Evolutionary conservation across 2,797 vertebrate genomes (phyloP).

Genomic region (Periparus ater): DNA sequence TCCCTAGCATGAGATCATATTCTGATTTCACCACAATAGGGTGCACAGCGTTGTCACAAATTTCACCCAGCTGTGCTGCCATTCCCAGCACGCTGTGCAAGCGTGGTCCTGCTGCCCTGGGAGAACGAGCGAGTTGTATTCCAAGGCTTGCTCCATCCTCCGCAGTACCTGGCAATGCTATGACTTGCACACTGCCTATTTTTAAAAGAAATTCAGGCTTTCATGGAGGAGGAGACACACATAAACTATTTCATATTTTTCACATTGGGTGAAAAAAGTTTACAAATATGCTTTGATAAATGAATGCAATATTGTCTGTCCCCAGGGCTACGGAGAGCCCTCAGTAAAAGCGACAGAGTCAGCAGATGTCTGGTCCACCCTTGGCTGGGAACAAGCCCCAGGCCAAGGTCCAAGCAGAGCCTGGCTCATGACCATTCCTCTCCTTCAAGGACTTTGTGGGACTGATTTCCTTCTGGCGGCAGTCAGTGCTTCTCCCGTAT

Average conservation of each 20-base stretch:
- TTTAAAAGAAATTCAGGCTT: neutral
- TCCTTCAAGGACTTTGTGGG: neutral
- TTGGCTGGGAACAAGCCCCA: neutral
- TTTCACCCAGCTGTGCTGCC: neutral
- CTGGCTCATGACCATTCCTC: neutral
- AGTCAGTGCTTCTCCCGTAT: neutral
- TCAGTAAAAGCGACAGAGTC: neutral
- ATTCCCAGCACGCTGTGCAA: neutral
- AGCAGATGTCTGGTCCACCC: neutral
- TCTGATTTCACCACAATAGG: neutral
- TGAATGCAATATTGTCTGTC: neutral
- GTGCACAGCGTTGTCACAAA: neutral
- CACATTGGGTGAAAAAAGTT: neutral
- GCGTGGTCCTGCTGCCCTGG: neutral
- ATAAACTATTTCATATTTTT: neutral
- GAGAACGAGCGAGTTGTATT: neutral
- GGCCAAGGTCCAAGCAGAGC: constrained; percentile 26
- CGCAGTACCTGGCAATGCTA: neutral
- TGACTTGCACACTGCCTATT: accelerated
- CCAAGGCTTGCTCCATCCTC: neutral
- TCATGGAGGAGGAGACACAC: neutral
- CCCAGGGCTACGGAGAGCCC: neutral
- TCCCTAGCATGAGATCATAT: neutral
- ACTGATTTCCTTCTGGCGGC: neutral
- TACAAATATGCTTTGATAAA: neutral